Evolutionary conservation across 2,113 vertebrate species (phyloP).

Genomic region (Albula goreensis): DNA sequence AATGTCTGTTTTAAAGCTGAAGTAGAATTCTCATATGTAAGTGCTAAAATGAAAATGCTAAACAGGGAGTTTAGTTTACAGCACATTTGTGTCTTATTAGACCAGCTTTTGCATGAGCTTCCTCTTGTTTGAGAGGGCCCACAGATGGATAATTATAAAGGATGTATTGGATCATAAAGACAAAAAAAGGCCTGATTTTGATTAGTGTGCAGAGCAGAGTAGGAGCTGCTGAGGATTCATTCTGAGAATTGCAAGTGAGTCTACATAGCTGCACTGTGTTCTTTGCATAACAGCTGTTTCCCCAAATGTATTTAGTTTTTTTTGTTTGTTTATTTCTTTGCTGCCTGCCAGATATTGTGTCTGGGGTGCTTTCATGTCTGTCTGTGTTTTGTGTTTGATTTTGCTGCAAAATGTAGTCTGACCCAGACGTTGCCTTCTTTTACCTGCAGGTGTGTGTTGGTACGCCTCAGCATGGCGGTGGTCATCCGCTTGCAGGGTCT

Average conservation of each 20-base stretch:
- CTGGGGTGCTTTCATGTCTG: conserved; percentile 14
- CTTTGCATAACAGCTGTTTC: background rate
- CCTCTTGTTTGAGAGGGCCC: background rate
- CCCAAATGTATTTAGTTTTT: no score
- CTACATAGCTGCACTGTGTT: background rate
- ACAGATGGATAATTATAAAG: background rate
- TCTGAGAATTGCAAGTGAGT: background rate
- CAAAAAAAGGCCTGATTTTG: background rate
- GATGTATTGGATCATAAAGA: background rate
- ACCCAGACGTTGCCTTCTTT: conserved; percentile 94
- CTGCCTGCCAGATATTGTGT: conserved; percentile 22
- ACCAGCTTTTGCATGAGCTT: background rate
- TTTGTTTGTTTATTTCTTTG: background rate
- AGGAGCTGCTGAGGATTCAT: background rate
- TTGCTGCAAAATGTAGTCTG: conserved; percentile 73
- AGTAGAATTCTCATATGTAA: background rate
- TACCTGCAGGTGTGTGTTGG: conserved; percentile 97
- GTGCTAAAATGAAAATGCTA: background rate
- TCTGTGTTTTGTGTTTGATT: conserved; percentile 36
- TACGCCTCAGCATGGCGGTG: conserved; percentile 99
- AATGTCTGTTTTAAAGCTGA: background rate
- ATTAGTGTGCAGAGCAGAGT: background rate
- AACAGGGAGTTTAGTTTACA: no score
- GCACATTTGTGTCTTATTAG: no score
- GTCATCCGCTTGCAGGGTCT: conserved; percentile 99